Percentiles rank a stretch among this genome's conserved stretches.
Evolutionary conservation across 1,140 invertebrate genomes (phyloP).

Genomic region (Drosophila hydei): DNA sequence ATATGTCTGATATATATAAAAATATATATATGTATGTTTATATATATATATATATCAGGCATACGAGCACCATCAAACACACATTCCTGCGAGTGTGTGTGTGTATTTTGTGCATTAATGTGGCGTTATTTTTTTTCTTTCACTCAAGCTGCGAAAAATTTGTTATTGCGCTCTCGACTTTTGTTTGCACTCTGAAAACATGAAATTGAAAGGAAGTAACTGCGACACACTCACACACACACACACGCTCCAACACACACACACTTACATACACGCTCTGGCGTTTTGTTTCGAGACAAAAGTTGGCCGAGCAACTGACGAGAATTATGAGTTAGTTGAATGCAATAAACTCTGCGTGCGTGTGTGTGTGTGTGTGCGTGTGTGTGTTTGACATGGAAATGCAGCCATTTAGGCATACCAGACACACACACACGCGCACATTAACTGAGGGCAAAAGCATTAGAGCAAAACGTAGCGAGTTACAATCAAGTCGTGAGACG

Average conservation of each 20-base stretch:
- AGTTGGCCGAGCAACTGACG: conserved; percentile 40
- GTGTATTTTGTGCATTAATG: conserved; percentile 34
- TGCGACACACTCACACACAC: conserved; percentile 35
- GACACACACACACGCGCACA: conserved; percentile 18
- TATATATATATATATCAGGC: neutral
- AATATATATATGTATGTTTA: too few relatives aligned
- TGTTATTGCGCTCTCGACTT: conserved; percentile 55
- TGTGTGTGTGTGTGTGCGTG: conserved; percentile 1
- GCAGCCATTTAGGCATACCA: conserved; percentile 50
- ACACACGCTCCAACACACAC: conserved; percentile 11
- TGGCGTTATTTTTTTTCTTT: conserved; percentile 25
- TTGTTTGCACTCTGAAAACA: conserved; percentile 58
- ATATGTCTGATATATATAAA: conserved; percentile 5
- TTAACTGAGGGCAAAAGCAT: conserved; percentile 3
- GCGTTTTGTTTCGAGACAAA: conserved; percentile 56
- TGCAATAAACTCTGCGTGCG: conserved; percentile 51
- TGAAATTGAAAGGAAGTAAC: conserved; percentile 61
- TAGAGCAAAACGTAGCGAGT: neutral
- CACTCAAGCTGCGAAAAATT: conserved; percentile 53
- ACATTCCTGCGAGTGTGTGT: neutral
- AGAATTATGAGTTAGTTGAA: conserved; percentile 64
- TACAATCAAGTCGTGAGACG: neutral
- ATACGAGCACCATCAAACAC: neutral
- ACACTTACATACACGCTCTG: neutral
- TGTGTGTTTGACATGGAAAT: conserved; percentile 45